These are phyloP conservation scores for Mormyrus iriodes DNA, from an alignment of 2,113 vertebrate genomes.

Conservation along the genomic window DNA sequence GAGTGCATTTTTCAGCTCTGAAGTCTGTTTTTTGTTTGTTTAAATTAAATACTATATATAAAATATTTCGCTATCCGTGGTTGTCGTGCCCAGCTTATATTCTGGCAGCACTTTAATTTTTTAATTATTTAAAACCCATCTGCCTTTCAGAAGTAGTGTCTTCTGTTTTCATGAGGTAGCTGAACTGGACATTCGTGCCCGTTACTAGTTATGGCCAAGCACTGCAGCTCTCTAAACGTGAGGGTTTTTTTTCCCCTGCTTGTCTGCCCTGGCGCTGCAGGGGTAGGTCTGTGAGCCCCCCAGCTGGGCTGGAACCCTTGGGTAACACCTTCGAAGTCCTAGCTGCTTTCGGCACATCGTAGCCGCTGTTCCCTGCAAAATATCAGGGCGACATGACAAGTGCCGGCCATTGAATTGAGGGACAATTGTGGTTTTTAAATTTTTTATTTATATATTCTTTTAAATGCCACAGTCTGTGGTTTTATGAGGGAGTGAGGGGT, in stretches of 20 bases:
- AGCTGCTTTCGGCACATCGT: neutral
- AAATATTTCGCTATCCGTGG: neutral
- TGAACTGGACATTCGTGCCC: neutral
- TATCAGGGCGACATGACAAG: neutral
- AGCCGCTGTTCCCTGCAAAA: neutral
- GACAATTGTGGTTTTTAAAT: constrained; percentile 9
- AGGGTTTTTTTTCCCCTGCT: neutral
- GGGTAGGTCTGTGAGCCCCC: neutral
- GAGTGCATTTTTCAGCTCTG: neutral
- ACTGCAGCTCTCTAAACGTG: neutral
- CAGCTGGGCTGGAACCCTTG: neutral
- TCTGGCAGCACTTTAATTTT: neutral
- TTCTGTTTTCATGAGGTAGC: neutral
- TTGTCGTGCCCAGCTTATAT: neutral
- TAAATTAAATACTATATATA: neutral
- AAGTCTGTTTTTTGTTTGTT: neutral
- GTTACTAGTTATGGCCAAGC: neutral
- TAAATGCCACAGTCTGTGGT: neutral
- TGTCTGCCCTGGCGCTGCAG: neutral
- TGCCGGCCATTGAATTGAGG: constrained; percentile 5
- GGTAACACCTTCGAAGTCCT: neutral
- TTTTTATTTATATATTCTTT: neutral
- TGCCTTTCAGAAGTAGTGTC: neutral
- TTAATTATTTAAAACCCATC: neutral
- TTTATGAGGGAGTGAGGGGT: neutral